These are phyloP conservation scores for Myotis lucifugus DNA, from an alignment of 2,113 vertebrate species.

Conservation along the genomic window DNA sequence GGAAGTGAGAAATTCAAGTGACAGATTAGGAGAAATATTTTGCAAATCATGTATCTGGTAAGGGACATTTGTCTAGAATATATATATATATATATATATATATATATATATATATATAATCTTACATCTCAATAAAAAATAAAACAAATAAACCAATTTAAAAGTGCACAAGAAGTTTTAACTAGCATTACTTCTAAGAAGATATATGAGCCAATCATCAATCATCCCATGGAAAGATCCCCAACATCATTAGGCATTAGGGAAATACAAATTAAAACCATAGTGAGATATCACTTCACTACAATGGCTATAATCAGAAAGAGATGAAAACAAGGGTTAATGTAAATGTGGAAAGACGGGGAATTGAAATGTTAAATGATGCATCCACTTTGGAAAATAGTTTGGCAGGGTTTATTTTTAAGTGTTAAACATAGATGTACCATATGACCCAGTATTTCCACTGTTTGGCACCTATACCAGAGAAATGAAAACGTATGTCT, in stretches of 20 bases:
- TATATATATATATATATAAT: too few species aligned
- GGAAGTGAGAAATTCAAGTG: neutral
- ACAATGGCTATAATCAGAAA: neutral
- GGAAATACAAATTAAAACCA: constrained; percentile 23
- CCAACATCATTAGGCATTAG: neutral
- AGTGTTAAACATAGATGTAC: constrained; percentile 2
- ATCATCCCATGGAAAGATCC: neutral
- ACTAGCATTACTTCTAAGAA: neutral
- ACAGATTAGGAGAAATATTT: neutral
- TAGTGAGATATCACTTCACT: neutral
- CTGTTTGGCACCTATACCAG: neutral
- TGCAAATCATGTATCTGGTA: neutral
- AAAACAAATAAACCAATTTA: neutral
- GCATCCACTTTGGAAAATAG: neutral
- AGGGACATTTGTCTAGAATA: neutral
- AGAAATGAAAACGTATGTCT: constrained; percentile 18
- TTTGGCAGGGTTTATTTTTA: neutral
- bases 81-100: neutral
- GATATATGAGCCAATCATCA: neutral
- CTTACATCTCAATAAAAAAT: neutral
- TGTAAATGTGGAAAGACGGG: neutral
- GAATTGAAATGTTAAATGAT: neutral
- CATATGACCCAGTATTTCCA: neutral
- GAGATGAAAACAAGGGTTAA: neutral
- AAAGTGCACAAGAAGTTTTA: neutral